A percentile compares a stretch with the other conserved stretches of the same genome.
phyloP scores from a whole-genome alignment of 2,113 vertebrate species.

The Nothobranchius furzeri region DNA sequence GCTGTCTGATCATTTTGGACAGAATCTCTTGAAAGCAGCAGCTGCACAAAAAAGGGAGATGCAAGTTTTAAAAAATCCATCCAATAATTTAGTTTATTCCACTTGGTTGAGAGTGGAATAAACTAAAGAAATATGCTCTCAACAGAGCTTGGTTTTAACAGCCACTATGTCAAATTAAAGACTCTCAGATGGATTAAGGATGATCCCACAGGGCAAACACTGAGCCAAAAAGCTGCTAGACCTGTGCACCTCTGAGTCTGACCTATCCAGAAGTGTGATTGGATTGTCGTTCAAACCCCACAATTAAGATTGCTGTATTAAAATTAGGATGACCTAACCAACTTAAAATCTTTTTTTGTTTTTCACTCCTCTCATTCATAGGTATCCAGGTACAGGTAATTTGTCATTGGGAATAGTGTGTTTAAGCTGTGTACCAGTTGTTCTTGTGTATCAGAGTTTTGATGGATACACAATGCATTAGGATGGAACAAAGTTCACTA shows the following conservation, averaged over 20 bases:
- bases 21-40: neutral
- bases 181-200: constrained; percentile 73
- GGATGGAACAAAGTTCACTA: neutral
- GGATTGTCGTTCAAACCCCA: constrained; percentile 26
- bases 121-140: constrained; percentile 5
- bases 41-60: neutral
- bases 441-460: neutral
- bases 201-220: constrained; percentile 49
- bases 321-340: neutral
- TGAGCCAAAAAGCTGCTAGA: constrained; percentile 49
- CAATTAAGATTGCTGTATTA: constrained; percentile 9
- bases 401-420: neutral
- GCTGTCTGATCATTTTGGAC: neutral
- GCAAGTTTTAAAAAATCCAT: neutral
- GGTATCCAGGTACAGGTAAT: neutral
- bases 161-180: constrained; percentile 51
- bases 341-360: constrained; percentile 1
- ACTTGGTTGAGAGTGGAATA: neutral
- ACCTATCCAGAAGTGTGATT: constrained; percentile 37
- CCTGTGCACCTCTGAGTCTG: constrained; percentile 47
- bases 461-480: neutral
- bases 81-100: neutral
- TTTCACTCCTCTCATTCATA: neutral
- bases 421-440: neutral
- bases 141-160: constrained; percentile 33